These are phyloP conservation scores for Orussus abietinus DNA, from an alignment of 1,140 invertebrate species.

Conservation along the genomic window DNA sequence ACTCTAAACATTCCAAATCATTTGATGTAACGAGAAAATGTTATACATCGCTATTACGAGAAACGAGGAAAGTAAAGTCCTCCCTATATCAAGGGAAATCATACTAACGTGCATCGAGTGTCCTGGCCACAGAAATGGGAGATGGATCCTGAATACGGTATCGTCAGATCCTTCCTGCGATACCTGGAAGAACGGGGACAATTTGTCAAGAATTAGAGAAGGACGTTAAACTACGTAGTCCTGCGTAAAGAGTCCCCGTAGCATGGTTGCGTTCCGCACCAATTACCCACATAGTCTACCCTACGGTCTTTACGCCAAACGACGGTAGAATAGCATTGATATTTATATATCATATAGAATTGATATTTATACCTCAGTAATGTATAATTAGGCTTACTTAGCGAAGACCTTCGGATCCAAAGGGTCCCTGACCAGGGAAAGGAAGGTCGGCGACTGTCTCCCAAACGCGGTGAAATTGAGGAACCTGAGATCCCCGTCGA, in stretches of 20 bases:
- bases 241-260: too few relatives aligned
- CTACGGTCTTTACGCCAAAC: too few relatives aligned
- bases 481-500: conserved; percentile 64
- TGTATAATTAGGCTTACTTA: too few relatives aligned
- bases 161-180: conserved; percentile 21
- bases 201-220: neutral
- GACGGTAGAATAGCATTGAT: too few relatives aligned
- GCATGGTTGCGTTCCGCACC: too few relatives aligned
- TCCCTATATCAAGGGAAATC: conserved; percentile 1
- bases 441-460: conserved; percentile 60
- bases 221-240: neutral
- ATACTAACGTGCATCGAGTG: conserved; percentile 57
- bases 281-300: too few relatives aligned
- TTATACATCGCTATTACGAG: conserved; percentile 9
- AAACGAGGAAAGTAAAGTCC: neutral
- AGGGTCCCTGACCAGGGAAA: conserved; percentile 66
- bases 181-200: conserved; percentile 24
- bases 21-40: too few relatives aligned
- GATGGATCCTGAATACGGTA: conserved; percentile 46
- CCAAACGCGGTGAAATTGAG: conserved; percentile 62
- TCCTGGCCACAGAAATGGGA: conserved; percentile 68
- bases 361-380: too few relatives aligned
- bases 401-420: conserved; percentile 44
- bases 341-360: too few relatives aligned
- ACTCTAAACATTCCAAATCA: neutral